Conservation (phyloP, 2,797 vertebrate genomes). For the Enteromius unitaeniatus region DNA sequence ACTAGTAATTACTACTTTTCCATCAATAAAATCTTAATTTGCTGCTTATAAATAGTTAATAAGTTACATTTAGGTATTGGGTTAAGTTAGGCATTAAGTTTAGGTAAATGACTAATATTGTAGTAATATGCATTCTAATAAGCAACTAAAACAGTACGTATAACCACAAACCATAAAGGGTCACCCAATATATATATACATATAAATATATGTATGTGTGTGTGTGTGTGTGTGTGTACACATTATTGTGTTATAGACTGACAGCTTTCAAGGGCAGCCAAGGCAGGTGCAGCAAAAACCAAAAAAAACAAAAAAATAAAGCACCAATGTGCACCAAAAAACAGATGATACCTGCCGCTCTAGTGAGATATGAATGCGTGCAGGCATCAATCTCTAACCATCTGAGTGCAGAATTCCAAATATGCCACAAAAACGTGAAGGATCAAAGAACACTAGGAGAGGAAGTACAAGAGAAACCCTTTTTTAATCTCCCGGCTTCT, state of each 20-base stretch:
- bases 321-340: neutral
- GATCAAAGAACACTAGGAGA: slow-evolving; percentile 70
- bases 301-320: neutral
- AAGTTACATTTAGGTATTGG: no score
- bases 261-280: slow-evolving; percentile 24
- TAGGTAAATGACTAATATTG: no score
- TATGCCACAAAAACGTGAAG: slow-evolving; percentile 55
- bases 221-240: no score
- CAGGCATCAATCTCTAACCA: slow-evolving; percentile 24
- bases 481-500: slow-evolving; percentile 73
- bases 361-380: neutral
- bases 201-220: no score
- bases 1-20: no score
- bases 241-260: neutral
- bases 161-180: no score
- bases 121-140: no score
- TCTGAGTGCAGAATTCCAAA: slow-evolving; percentile 36
- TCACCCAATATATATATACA: no score
- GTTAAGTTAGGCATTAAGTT: no score
- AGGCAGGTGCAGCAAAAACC: neutral
- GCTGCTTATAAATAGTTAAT: no score
- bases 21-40: no score
- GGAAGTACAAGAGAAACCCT: slow-evolving; percentile 66
- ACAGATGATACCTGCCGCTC: slow-evolving; percentile 30
- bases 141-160: no score